Conservation (phyloP, 2,888 invertebrate species). For the Drosophila pseudotakahashii region DNA sequence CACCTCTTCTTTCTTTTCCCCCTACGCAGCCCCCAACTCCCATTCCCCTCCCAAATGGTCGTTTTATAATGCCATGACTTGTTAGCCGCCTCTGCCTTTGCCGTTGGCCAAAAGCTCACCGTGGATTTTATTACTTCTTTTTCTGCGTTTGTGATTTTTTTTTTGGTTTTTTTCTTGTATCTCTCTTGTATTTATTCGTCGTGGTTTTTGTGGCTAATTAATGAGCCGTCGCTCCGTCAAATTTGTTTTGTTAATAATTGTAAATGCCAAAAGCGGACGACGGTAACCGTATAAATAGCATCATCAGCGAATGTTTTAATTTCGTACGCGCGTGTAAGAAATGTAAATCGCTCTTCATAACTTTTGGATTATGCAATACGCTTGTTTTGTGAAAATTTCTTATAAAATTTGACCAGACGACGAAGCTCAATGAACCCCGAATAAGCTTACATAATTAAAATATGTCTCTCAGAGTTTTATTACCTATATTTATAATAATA, state of each 20-base stretch:
- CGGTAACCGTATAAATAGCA: slow-evolving; percentile 20
- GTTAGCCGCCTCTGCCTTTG: slow-evolving; percentile 32
- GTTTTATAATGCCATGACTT: slow-evolving; percentile 73
- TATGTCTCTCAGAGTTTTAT: no score
- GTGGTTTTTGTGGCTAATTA: slow-evolving; percentile 42
- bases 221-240: slow-evolving; percentile 48
- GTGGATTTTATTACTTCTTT: slow-evolving; percentile 16
- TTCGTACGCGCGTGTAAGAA: slow-evolving; percentile 40
- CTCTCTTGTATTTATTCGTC: no score
- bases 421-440: slow-evolving; percentile 26
- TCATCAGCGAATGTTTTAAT: slow-evolving; percentile 40
- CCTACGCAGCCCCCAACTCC: no score
- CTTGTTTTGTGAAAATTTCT: slow-evolving; percentile 28
- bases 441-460: slow-evolving; percentile 12
- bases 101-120: background rate
- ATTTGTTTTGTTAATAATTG: slow-evolving; percentile 52
- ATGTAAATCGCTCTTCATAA: slow-evolving; percentile 38
- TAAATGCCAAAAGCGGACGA: slow-evolving; percentile 45
- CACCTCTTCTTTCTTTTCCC: slow-evolving; percentile 2
- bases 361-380: slow-evolving; percentile 37
- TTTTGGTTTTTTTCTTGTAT: background rate
- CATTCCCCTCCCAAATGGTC: slow-evolving; percentile 36
- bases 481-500: background rate
- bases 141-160: slow-evolving; percentile 11
- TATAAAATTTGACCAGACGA: background rate